Percentiles rank a stretch among this genome's conserved stretches.
These are phyloP conservation scores for Mixornis gularis DNA, from an alignment of 2,113 vertebrate genomes.

Conservation along the genomic window DNA sequence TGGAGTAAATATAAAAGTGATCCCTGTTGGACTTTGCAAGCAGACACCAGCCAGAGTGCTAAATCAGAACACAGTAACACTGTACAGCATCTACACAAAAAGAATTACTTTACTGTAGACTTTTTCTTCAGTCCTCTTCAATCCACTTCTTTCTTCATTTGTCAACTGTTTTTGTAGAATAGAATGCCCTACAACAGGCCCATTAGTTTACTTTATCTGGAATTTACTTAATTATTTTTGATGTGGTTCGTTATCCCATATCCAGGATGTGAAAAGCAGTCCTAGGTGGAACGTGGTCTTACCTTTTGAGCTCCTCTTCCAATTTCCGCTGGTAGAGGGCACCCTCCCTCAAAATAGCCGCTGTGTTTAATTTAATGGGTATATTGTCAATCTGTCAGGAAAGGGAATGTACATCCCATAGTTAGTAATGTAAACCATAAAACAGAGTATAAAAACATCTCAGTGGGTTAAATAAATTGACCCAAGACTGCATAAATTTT, in stretches of 20 bases:
- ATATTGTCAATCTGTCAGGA: constrained; percentile 68
- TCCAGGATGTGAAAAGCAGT: background rate
- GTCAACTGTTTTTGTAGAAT: background rate
- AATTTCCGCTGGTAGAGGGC: constrained; percentile 77
- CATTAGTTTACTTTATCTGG: background rate
- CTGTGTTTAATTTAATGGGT: constrained; percentile 84
- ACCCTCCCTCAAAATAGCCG: constrained; percentile 83
- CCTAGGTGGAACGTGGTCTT: background rate
- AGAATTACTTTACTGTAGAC: background rate
- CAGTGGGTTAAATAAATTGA: constrained; percentile 48
- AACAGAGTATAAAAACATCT: constrained; percentile 19
- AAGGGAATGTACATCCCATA: background rate
- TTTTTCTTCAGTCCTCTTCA: background rate
- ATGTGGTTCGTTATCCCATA: background rate
- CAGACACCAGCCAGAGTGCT: background rate
- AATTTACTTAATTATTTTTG: background rate
- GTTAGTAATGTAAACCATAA: constrained; percentile 41
- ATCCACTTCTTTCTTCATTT: background rate
- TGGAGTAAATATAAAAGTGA: background rate
- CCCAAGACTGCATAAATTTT: constrained; percentile 37
- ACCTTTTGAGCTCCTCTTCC: constrained; percentile 85
- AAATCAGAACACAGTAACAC: background rate
- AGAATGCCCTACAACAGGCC: background rate
- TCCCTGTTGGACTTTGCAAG: background rate
- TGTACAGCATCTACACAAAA: background rate